phyloP scores from a whole-genome alignment of 2,888 invertebrate genomes.

The Mesodorylaimus sp. region DNA sequence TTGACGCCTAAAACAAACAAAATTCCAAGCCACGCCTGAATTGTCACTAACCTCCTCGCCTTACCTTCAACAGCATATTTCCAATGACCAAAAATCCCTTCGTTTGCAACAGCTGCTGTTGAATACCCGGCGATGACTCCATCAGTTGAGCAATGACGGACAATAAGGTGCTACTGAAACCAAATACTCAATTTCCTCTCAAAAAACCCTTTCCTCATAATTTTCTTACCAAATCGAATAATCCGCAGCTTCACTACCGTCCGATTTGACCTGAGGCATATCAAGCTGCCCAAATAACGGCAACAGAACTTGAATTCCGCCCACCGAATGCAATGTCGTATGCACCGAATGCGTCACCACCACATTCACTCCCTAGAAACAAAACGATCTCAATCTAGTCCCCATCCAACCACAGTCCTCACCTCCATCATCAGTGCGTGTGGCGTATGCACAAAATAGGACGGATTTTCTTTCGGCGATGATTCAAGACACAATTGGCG shows the following conservation, averaged over 20 bases:
- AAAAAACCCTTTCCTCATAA: no score
- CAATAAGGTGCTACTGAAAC: conserved; percentile 68
- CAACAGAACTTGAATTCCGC: conserved; percentile 77
- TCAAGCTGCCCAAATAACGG: conserved; percentile 94
- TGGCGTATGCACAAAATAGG: conserved; percentile 96
- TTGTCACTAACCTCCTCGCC: background rate
- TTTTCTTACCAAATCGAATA: conserved; percentile 34
- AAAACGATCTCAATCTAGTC: background rate
- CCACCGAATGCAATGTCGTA: conserved; percentile 93
- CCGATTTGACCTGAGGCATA: conserved; percentile 42
- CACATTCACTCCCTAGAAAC: conserved; percentile 81
- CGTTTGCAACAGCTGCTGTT: conserved; percentile 97
- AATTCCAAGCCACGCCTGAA: background rate
- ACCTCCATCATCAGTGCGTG: conserved; percentile 93
- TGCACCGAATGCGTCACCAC: conserved; percentile 98
- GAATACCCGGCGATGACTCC: conserved; percentile 86
- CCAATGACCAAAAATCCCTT: conserved; percentile 94
- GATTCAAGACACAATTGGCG: conserved; percentile 95
- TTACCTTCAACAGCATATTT: conserved; percentile 71
- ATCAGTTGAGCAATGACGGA: conserved; percentile 92
- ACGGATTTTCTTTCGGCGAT: conserved; percentile 86
- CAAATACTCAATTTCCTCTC: conserved; percentile 3
- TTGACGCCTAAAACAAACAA: conserved; percentile 23
- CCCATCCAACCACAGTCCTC: no score
- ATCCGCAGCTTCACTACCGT: conserved; percentile 28